phyloP scores from a whole-genome alignment of 2,888 invertebrate species.

The Asteroscopus sphinx region DNA sequence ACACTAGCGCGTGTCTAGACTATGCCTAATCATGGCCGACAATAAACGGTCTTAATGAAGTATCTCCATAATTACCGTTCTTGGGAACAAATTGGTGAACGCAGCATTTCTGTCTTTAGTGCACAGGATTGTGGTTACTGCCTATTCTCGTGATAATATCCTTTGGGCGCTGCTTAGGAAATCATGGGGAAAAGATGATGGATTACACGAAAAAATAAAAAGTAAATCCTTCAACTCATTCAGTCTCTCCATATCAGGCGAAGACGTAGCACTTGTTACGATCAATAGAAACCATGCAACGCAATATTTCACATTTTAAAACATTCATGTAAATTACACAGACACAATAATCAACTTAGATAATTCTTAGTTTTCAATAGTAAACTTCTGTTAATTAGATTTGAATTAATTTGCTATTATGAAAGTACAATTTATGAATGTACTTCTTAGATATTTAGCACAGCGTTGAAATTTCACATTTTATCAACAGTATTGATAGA shows the following conservation, averaged over 20 bases:
- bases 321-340: slow-evolving; percentile 49
- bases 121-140: no score
- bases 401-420: slow-evolving; percentile 53
- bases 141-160: no score
- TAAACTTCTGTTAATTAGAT: slow-evolving; percentile 58
- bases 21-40: background rate
- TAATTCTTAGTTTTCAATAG: slow-evolving; percentile 48
- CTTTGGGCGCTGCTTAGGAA: background rate
- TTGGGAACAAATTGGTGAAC: background rate
- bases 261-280: slow-evolving; percentile 4
- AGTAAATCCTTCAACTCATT: background rate
- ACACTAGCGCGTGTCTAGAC: no score
- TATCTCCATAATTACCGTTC: background rate
- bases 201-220: background rate
- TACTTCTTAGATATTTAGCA: slow-evolving; percentile 69
- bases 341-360: slow-evolving; percentile 35
- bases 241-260: background rate
- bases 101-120: background rate
- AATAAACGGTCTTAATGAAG: background rate
- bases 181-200: background rate
- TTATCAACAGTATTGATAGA: slow-evolving; percentile 40
- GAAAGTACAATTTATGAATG: slow-evolving; percentile 63
- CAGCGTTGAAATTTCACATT: slow-evolving; percentile 66
- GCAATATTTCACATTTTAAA: slow-evolving; percentile 4
- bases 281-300: background rate